These are phyloP conservation scores for Trachops cirrhosus DNA, from an alignment of 2,797 vertebrate genomes.

Conservation along the genomic window DNA sequence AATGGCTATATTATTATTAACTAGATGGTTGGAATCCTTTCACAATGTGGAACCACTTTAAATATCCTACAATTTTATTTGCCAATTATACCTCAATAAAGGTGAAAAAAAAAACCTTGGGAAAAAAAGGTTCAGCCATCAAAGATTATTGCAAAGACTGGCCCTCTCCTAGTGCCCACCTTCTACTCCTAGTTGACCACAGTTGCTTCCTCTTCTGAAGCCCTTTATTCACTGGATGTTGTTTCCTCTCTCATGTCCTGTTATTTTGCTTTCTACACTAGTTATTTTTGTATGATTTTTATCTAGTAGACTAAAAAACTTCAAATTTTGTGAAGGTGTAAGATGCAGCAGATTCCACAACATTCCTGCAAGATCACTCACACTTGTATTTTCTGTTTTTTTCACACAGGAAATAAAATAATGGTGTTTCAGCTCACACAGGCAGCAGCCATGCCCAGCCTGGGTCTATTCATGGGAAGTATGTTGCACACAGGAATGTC, in stretches of 20 bases:
- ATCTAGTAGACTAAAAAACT: not conserved
- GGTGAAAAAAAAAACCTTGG: not conserved
- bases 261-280: not conserved
- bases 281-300: not conserved
- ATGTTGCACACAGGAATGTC: accelerated
- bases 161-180: no score
- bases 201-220: not conserved
- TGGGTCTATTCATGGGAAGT: accelerated
- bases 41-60: not conserved
- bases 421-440: not conserved
- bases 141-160: not conserved
- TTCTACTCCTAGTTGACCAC: not conserved
- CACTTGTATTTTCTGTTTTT: not conserved
- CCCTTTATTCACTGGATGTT: not conserved
- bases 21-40: not conserved
- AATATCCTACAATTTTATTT: not conserved
- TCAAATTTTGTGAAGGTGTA: not conserved
- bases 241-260: not conserved
- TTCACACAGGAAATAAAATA: not conserved
- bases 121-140: not conserved
- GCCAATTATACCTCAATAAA: not conserved
- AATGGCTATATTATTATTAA: not conserved
- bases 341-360: not conserved
- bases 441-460: not conserved
- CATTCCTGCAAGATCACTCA: not conserved